phyloP scores from a whole-genome alignment of 2,113 vertebrate genomes.

The Bufo bufo region DNA sequence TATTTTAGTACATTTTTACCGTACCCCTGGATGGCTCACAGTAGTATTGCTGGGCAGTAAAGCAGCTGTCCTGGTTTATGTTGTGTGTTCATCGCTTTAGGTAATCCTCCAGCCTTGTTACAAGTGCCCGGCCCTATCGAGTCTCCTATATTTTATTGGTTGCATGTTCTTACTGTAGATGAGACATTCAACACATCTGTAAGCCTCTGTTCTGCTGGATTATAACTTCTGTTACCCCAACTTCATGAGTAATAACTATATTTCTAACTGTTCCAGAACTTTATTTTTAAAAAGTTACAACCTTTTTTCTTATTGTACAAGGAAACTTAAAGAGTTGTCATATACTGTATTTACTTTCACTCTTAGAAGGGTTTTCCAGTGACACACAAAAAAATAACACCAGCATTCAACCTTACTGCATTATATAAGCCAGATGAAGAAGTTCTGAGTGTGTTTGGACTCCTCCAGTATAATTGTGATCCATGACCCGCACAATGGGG shows the following conservation, averaged over 20 bases:
- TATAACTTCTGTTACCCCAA: no score
- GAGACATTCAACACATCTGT: not conserved
- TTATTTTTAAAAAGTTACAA: not conserved
- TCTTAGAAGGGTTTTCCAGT: no score
- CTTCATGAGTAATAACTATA: not conserved
- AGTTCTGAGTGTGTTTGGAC: no score
- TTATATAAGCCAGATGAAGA: no score
- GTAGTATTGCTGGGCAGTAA: slow-evolving; percentile 67
- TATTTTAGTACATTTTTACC: slow-evolving; percentile 62
- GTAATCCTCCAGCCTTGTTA: slow-evolving; percentile 69
- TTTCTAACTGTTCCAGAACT: not conserved
- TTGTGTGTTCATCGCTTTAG: slow-evolving; percentile 81
- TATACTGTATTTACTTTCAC: no score
- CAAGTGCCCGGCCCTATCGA: not conserved
- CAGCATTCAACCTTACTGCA: no score
- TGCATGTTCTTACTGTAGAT: not conserved
- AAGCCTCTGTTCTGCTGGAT: not conserved
- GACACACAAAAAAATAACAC: no score
- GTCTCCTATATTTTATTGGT: not conserved
- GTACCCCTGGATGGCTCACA: slow-evolving; percentile 65
- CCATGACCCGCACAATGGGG: no score
- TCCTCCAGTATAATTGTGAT: no score
- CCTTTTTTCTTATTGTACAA: not conserved
- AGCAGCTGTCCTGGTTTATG: slow-evolving; percentile 69
- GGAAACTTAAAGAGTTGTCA: not conserved